Evolutionary conservation across 2,888 invertebrate genomes (phyloP).

Genomic region (Galerucella pusilla): DNA sequence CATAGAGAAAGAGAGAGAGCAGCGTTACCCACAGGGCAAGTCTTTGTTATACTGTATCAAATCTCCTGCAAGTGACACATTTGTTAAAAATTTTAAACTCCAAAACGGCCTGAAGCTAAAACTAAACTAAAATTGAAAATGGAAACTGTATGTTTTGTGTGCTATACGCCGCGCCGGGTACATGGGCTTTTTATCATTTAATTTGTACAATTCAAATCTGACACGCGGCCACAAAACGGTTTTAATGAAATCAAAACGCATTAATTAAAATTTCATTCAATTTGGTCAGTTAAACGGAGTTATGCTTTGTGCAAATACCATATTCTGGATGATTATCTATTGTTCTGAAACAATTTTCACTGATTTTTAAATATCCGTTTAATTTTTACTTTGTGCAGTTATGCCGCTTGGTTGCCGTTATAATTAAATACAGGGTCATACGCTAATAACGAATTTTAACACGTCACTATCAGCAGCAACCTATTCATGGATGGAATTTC

Average conservation of each 20-base stretch:
- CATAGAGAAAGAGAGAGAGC: conserved; percentile 41
- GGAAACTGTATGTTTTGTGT: conserved; percentile 57
- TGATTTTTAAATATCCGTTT: conserved; percentile 38
- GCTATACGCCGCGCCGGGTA: conserved; percentile 12
- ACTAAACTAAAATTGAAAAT: conserved; percentile 60
- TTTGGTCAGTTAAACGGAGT: conserved; percentile 53
- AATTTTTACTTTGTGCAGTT: conserved; percentile 39
- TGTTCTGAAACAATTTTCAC: conserved; percentile 43
- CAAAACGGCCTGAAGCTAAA: conserved; percentile 28
- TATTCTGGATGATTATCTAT: conserved; percentile 41
- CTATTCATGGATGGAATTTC: too few species aligned
- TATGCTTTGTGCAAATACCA: conserved; percentile 51
- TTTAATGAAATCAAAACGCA: conserved; percentile 63
- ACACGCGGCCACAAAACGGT: conserved; percentile 53
- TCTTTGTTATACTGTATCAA: conserved; percentile 62
- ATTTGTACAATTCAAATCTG: conserved; percentile 59
- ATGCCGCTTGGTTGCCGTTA: not conserved
- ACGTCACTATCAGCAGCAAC: not conserved
- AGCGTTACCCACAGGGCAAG: conserved; percentile 51
- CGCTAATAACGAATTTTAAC: not conserved
- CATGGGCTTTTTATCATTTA: conserved; percentile 47
- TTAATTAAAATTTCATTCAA: conserved; percentile 65
- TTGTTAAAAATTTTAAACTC: conserved; percentile 60
- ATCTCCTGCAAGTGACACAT: conserved; percentile 63
- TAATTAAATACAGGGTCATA: conserved; percentile 5